phyloP scores from a whole-genome alignment of 1,140 invertebrate genomes.

The Palaemon carinicauda region DNA sequence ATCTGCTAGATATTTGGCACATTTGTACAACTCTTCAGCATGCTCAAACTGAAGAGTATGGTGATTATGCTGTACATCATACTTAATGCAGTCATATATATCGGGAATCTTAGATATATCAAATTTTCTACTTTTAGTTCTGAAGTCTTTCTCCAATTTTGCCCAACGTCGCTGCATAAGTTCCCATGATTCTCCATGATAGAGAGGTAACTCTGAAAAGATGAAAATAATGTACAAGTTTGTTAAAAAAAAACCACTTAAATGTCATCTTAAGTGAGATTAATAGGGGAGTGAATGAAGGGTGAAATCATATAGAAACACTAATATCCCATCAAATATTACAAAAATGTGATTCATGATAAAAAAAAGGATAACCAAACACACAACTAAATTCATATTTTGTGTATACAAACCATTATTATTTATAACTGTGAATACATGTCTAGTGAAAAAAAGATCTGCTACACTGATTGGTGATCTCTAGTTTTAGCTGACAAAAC shows the following conservation, averaged over 20 bases:
- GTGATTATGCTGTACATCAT: conserved; percentile 95
- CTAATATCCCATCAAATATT: too few species aligned
- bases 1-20: conserved; percentile 95
- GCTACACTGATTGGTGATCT: too few species aligned
- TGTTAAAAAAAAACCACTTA: background rate
- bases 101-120: conserved; percentile 99
- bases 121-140: conserved; percentile 86
- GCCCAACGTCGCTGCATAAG: conserved; percentile 97
- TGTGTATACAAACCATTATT: too few species aligned
- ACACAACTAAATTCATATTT: too few species aligned
- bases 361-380: too few species aligned
- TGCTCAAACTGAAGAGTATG: conserved; percentile 75
- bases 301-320: too few species aligned
- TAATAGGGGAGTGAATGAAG: too few species aligned
- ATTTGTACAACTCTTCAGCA: conserved; percentile 93
- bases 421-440: too few species aligned
- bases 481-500: too few species aligned
- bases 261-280: too few species aligned
- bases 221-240: background rate
- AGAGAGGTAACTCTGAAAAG: conserved; percentile 83
- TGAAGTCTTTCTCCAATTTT: conserved; percentile 99
- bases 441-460: too few species aligned
- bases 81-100: conserved; percentile 99
- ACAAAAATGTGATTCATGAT: too few species aligned
- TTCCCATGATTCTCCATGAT: conserved; percentile 99